Evolutionary conservation across 2,888 invertebrate species (phyloP).

Genomic region (Hydraecia micacea): DNA sequence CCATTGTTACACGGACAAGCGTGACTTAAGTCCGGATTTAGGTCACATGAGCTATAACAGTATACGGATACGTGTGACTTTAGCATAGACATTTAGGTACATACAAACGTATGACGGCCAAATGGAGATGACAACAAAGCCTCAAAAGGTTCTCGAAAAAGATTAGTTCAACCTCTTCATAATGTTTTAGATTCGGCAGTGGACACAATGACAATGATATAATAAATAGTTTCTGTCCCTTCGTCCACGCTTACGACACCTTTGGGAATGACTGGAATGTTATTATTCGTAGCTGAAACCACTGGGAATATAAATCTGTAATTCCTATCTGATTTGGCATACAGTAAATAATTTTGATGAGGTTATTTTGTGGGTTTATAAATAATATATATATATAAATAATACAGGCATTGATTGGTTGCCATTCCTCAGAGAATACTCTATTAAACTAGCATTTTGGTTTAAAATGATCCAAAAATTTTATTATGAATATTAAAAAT

Average conservation of each 20-base stretch:
- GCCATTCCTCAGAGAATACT: constrained; percentile 29
- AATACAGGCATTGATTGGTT: constrained; percentile 1
- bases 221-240: constrained; percentile 15
- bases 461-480: neutral
- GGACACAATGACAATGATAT: neutral
- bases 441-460: neutral
- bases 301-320: constrained; percentile 52
- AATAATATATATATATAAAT: neutral
- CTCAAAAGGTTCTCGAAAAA: neutral
- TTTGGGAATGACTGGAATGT: constrained; percentile 26
- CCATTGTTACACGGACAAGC: too few relatives aligned
- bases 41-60: too few relatives aligned
- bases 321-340: constrained; percentile 51
- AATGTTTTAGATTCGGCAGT: neutral
- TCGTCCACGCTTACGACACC: constrained; percentile 20
- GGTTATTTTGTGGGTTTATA: constrained; percentile 21
- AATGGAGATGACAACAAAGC: neutral
- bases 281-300: constrained; percentile 27
- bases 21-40: too few relatives aligned
- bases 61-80: too few relatives aligned
- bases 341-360: constrained; percentile 35
- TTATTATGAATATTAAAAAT: too few relatives aligned
- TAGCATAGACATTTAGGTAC: too few relatives aligned
- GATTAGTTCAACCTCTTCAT: neutral
- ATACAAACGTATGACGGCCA: neutral